A percentile compares a stretch with the other conserved stretches of the same genome.
phyloP scores from a whole-genome alignment of 2,888 invertebrate species.

The Hirtodrosophila alboralis region DNA sequence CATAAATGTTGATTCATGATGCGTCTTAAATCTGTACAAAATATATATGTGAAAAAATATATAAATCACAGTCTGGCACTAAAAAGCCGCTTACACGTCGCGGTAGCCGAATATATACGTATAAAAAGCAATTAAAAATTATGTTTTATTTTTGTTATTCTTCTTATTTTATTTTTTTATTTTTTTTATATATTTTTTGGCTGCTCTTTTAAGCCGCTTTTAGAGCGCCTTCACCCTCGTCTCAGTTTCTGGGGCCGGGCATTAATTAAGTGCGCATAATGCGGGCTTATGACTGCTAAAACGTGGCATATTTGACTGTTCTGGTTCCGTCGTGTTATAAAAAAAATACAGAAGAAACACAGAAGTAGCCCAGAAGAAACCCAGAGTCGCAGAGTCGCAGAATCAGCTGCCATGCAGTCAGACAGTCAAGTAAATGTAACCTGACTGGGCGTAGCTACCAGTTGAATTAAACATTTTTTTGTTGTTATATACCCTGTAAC shows the following conservation, averaged over 20 bases:
- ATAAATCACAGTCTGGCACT: slow-evolving; percentile 43
- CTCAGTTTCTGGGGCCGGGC: slow-evolving; percentile 31
- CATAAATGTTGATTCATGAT: slow-evolving; percentile 48
- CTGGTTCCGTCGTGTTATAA: slow-evolving; percentile 40
- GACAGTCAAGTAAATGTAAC: slow-evolving; percentile 39
- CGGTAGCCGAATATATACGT: slow-evolving; percentile 38
- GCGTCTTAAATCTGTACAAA: slow-evolving; percentile 2
- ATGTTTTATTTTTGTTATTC: slow-evolving; percentile 45
- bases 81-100: slow-evolving; percentile 59
- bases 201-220: slow-evolving; percentile 56
- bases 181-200: slow-evolving; percentile 34
- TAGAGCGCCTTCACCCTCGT: slow-evolving; percentile 44
- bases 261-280: slow-evolving; percentile 79
- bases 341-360: no score
- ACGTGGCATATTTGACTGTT: slow-evolving; percentile 67
- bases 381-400: no score
- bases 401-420: slow-evolving; percentile 11
- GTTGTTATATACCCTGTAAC: slow-evolving; percentile 2
- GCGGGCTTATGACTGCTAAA: slow-evolving; percentile 79
- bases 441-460: slow-evolving; percentile 47
- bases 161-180: slow-evolving; percentile 15
- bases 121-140: slow-evolving; percentile 76
- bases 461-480: slow-evolving; percentile 34
- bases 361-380: no score
- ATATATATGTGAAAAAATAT: slow-evolving; percentile 25